Evolutionary conservation across 2,113 vertebrate species (phyloP), one percentile per base, ranked within the genome.

Genomic region (Anhinga anhinga): DNA sequence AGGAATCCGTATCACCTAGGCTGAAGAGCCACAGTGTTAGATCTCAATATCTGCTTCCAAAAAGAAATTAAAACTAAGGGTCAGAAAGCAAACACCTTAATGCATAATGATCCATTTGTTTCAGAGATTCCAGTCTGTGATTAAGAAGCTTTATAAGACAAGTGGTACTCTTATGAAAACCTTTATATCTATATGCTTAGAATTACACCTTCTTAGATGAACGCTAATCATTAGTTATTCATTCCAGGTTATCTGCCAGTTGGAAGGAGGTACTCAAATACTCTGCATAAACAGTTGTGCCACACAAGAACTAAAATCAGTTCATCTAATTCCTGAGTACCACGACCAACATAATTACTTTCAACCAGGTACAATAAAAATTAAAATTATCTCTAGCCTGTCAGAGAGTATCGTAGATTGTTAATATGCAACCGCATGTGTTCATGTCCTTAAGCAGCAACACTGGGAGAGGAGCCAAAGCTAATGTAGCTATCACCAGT

Each of bases 221-320:
- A 69, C 73, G 34, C 8, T 92, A 22, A 47, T 82, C 3, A 23
- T 80, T 92, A 56, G 2, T 92, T 71, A 72, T 69, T 73, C 25
- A 26, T 95, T 96, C 25, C 59, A 97, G 94, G 87, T 97, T 88
- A 74, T 97, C 20, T 97, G 65, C 42, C 95, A 94, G 38, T 16
- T 97, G 94, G 95, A 97, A 89, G 93, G 82, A 74, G 87, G 92
- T 4, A 44, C 97, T 19, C 95, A 96, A 29, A 91, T 97, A 83
- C 66, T 98, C 34, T 97, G 88, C 53, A 66, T 95, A 27, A 97
- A 97, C 40, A 86, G 22, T 32, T 83, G 87, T 63, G 92, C 81
- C 40, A 52, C 96, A 18, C 38, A 95, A 61, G 97, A 96, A 5
- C 72, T 96, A 9, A 97, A 97, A 65, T 69, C 87, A 11, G 47